Conservation (phyloP, 2,113 vertebrate species). For the Dipodomys ordii region DNA sequence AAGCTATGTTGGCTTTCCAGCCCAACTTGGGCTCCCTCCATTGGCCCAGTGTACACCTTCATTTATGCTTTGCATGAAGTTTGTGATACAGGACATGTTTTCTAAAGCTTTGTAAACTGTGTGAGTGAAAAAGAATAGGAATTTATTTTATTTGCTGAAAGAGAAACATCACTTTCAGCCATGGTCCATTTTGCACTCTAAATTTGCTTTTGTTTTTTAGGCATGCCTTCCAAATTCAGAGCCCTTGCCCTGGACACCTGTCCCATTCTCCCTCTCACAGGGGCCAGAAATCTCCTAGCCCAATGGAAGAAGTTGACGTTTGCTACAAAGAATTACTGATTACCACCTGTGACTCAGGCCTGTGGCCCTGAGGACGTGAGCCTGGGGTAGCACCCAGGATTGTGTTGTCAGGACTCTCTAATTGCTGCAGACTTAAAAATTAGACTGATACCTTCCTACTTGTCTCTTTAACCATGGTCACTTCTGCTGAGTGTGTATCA, state of each 20-base stretch:
- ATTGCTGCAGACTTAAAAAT: background rate
- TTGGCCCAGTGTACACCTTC: too few species aligned
- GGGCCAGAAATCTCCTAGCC: background rate
- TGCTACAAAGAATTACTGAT: background rate
- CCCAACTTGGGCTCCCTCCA: background rate
- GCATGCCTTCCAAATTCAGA: background rate
- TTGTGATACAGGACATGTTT: background rate
- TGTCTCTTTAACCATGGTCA: background rate
- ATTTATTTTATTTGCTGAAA: background rate
- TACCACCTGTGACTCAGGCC: fast-evolving
- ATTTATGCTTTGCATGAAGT: background rate
- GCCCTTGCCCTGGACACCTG: background rate
- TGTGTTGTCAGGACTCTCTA: fast-evolving
- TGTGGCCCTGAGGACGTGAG: fast-evolving
- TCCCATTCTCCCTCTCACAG: background rate
- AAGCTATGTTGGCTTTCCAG: background rate
- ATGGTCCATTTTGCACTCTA: background rate
- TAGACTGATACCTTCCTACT: fast-evolving
- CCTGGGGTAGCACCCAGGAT: fast-evolving
- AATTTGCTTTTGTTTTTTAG: background rate
- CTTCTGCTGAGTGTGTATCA: too few species aligned
- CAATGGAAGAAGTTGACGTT: background rate
- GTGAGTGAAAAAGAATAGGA: background rate
- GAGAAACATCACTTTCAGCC: background rate
- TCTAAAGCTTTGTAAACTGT: background rate